Conservation (phyloP, 23 tunicate genomes). For the Diplosoma virens region DNA sequence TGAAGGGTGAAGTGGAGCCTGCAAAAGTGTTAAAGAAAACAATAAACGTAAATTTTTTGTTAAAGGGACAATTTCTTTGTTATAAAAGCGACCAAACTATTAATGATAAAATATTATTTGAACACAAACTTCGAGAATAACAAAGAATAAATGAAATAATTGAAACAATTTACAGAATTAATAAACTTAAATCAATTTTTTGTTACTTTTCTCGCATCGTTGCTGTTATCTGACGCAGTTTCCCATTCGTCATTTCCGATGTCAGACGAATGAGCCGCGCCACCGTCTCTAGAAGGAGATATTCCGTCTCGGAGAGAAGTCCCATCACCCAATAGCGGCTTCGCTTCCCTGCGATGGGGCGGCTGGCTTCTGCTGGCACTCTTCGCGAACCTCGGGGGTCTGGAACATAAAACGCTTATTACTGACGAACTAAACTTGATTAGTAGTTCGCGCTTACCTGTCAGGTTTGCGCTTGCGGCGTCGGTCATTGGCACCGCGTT, state of each 20-base stretch:
- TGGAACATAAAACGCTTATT: slow-evolving; percentile 4
- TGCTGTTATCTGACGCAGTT: slow-evolving; percentile 73
- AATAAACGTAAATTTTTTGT: not conserved
- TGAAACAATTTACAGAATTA: too few species aligned
- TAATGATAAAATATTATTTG: not conserved
- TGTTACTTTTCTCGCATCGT: slow-evolving; percentile 39
- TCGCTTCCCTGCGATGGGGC: slow-evolving; percentile 8
- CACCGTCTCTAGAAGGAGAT: slow-evolving; percentile 4
- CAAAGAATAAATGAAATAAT: too few species aligned
- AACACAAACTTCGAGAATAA: too few species aligned
- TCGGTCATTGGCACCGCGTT: not conserved
- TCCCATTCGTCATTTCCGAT: slow-evolving; percentile 84
- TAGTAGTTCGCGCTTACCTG: slow-evolving; percentile 19
- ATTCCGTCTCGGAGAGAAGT: not conserved
- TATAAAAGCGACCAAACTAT: not conserved
- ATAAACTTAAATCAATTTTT: too few species aligned
- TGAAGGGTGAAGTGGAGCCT: slow-evolving; percentile 1
- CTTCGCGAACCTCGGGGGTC: slow-evolving; percentile 86
- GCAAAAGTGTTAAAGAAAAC: not conserved
- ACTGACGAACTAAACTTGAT: too few species aligned
- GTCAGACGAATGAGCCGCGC: slow-evolving; percentile 34
- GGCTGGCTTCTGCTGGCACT: slow-evolving; percentile 7
- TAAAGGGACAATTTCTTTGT: not conserved
- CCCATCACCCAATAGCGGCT: slow-evolving; percentile 1
- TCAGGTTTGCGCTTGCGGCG: slow-evolving; percentile 33